phyloP scores from a whole-genome alignment of 1,140 invertebrate genomes.

The Drosophila hydei region DNA sequence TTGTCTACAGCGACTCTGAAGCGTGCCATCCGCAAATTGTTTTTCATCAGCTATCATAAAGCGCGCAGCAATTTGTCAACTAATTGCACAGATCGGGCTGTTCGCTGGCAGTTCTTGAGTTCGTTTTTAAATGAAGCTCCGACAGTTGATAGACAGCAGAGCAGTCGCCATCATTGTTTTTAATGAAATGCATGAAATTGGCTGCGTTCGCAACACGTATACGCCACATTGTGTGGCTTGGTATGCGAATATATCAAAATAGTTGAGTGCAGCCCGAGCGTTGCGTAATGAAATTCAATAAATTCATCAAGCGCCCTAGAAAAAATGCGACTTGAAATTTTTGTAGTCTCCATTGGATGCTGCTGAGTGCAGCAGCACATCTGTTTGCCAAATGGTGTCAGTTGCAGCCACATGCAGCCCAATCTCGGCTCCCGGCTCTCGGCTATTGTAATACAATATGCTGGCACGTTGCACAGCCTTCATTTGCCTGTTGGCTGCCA shows the following conservation, averaged over 20 bases:
- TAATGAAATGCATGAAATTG: conserved; percentile 47
- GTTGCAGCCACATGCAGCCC: conserved; percentile 31
- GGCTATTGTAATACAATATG: conserved; percentile 54
- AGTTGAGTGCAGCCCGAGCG: conserved; percentile 56
- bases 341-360: conserved; percentile 27
- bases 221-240: conserved; percentile 12
- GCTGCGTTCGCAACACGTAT: conserved; percentile 45
- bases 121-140: conserved; percentile 20
- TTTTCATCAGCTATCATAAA: conserved; percentile 53
- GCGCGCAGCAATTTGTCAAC: conserved; percentile 25
- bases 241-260: conserved; percentile 70
- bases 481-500: conserved; percentile 45
- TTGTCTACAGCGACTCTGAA: conserved; percentile 11
- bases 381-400: conserved; percentile 46
- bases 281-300: conserved; percentile 51
- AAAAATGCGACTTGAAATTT: conserved; percentile 42
- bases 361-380: conserved; percentile 13
- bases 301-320: conserved; percentile 12
- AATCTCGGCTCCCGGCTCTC: conserved; percentile 16
- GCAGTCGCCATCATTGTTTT: conserved; percentile 24
- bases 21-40: conserved; percentile 27
- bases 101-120: neutral
- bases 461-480: conserved; percentile 4
- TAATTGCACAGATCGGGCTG: conserved; percentile 50
- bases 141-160: conserved; percentile 13